Conservation (phyloP, 1,140 invertebrate genomes). For the Maconellicoccus hirsutus region DNA sequence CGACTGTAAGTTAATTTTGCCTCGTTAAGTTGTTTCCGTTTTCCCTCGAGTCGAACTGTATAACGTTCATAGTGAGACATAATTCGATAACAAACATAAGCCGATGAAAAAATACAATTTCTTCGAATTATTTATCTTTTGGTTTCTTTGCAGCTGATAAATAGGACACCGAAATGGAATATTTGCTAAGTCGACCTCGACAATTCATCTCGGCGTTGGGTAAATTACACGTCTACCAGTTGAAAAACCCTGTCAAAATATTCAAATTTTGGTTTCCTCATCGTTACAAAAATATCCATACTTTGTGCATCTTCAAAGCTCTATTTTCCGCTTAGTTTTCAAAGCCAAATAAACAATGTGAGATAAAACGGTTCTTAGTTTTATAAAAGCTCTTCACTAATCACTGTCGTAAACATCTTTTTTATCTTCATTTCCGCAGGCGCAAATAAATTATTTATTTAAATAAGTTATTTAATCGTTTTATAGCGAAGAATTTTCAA, state of each 20-base stretch:
- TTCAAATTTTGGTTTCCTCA: not conserved
- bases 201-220: too few species aligned
- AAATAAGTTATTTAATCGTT: not conserved
- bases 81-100: not conserved
- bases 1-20: not conserved
- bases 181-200: too few species aligned
- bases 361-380: not conserved
- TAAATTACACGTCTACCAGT: not conserved
- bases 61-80: not conserved
- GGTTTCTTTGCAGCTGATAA: not conserved
- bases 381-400: slow-evolving; percentile 9
- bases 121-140: not conserved
- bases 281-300: not conserved
- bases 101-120: not conserved
- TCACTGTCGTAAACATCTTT: slow-evolving; percentile 1
- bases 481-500: too few species aligned
- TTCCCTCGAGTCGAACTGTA: not conserved
- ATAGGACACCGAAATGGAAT: too few species aligned
- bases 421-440: slow-evolving; percentile 1
- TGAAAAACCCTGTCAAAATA: not conserved
- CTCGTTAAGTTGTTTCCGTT: not conserved
- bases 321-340: not conserved
- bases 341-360: slow-evolving; percentile 4
- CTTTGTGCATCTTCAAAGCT: not conserved
- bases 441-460: not conserved